phyloP scores from a whole-genome alignment of 2,797 vertebrate genomes.

The Sebastiscus albofasciatus region DNA sequence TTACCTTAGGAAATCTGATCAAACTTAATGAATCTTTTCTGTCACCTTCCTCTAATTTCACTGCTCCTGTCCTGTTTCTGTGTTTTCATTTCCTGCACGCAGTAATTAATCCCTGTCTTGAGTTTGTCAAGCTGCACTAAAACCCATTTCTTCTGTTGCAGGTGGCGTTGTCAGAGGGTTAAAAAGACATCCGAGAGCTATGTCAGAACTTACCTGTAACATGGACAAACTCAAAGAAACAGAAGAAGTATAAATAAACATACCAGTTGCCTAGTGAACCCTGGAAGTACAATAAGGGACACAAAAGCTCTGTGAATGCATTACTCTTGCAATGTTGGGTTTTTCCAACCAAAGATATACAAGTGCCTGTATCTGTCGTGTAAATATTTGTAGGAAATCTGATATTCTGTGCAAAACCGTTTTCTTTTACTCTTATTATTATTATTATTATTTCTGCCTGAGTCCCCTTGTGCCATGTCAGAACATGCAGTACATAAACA shows the following conservation, averaged over 20 bases:
- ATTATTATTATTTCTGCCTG: constrained; percentile 62
- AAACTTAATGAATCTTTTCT: not conserved
- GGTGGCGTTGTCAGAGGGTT: constrained; percentile 96
- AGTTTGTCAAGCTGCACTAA: not conserved
- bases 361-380: constrained; percentile 99
- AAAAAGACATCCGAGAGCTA: constrained; percentile 58
- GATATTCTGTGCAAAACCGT: constrained; percentile 68
- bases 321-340: constrained; percentile 95
- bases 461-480: constrained; percentile 67
- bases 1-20: not conserved
- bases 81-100: not conserved
- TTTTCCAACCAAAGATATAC: constrained; percentile 99
- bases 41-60: not conserved
- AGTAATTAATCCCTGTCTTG: not conserved
- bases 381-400: constrained; percentile 93
- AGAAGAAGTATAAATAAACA: constrained; percentile 57
- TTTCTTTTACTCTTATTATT: constrained; percentile 37
- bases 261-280: constrained; percentile 91
- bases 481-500: constrained; percentile 61
- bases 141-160: constrained; percentile 69
- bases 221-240: constrained; percentile 55
- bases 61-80: not conserved
- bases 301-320: constrained; percentile 90
- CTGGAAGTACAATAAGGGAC: constrained; percentile 80
- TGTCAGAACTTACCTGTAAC: constrained; percentile 71